Conservation (phyloP, 2,797 vertebrate species). For the Hydrophis major region DNA sequence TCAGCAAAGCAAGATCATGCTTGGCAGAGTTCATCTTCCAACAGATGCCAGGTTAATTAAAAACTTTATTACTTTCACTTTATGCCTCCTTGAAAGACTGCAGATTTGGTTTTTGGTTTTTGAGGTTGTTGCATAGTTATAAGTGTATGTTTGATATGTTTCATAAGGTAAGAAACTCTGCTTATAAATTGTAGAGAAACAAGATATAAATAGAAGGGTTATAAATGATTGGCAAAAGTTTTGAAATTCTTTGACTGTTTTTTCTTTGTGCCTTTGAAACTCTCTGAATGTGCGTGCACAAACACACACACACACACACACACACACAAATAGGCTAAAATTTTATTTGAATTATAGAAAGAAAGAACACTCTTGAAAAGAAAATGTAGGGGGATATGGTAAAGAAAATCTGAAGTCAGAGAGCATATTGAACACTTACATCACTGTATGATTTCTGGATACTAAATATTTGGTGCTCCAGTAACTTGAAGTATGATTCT, state of each 20-base stretch:
- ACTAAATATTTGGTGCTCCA: not conserved
- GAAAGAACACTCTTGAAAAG: not conserved
- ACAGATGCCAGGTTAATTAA: not conserved
- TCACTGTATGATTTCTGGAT: not conserved
- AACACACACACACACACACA: too few relatives aligned
- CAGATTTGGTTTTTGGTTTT: not conserved
- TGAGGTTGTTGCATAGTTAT: not conserved
- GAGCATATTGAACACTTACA: not conserved
- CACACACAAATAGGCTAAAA: not conserved
- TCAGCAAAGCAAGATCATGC: not conserved
- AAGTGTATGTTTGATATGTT: not conserved
- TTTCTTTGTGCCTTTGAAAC: not conserved
- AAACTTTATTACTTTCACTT: not conserved
- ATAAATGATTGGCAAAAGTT: conserved; percentile 35
- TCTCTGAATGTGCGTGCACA: not conserved
- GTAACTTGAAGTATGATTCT: not conserved
- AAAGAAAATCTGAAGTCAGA: conserved; percentile 4
- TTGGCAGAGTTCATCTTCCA: not conserved
- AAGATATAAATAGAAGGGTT: conserved; percentile 12
- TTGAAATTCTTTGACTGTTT: conserved; percentile 42
- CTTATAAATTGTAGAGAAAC: not conserved
- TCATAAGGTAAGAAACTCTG: not conserved
- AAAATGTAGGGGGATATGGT: conserved; percentile 22
- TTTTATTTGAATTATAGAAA: conserved; percentile 6
- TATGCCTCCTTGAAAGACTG: not conserved